Conservation (phyloP, 2,888 invertebrate genomes). For the Ypsolopha sequella region DNA sequence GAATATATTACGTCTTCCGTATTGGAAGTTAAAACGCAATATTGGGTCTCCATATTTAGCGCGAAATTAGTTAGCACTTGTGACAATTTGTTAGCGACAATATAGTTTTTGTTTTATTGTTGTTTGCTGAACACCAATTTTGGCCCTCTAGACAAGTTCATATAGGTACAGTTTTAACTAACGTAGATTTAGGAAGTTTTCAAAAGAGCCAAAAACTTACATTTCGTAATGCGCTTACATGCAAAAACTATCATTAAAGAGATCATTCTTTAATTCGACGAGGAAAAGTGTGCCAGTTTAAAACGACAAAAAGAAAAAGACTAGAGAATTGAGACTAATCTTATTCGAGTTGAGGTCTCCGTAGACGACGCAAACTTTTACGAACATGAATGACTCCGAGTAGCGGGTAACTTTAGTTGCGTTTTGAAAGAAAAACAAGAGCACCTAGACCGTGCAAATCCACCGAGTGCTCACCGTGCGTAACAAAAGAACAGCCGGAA, state of each 20-base stretch:
- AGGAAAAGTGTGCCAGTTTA: not conserved
- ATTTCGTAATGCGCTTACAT: too few species aligned
- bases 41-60: conserved; percentile 27
- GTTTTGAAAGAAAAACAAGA: conserved; percentile 19
- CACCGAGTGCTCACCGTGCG: conserved; percentile 24
- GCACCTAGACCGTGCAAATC: conserved; percentile 12
- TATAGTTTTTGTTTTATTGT: not conserved
- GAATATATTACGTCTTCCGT: conserved; percentile 48
- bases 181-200: too few species aligned
- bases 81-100: conserved; percentile 7
- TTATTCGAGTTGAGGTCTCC: not conserved
- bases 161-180: too few species aligned
- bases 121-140: too few species aligned
- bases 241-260: conserved; percentile 2
- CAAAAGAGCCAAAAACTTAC: too few species aligned
- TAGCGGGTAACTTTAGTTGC: not conserved
- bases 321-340: not conserved
- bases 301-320: conserved; percentile 5
- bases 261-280: not conserved
- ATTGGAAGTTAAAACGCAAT: conserved; percentile 33
- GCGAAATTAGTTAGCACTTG: conserved; percentile 21
- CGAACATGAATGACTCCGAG: not conserved
- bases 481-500: conserved; percentile 24
- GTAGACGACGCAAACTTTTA: conserved; percentile 1
- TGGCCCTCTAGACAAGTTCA: too few species aligned